phyloP scores from a whole-genome alignment of 2,797 vertebrate genomes.

The Cuniculus paca region DNA sequence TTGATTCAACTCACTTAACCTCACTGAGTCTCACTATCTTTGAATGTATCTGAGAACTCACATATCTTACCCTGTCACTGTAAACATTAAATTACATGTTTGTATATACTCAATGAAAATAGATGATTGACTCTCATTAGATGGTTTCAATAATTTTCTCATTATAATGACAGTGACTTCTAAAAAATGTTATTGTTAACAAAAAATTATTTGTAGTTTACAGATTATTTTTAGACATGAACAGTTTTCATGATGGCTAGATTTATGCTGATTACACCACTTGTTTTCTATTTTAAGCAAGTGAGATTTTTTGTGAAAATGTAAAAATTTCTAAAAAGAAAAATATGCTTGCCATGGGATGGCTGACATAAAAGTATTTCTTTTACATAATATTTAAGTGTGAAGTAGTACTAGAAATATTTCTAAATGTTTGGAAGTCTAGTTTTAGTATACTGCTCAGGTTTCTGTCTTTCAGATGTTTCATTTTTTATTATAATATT shows the following conservation, averaged over 20 bases:
- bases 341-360: neutral
- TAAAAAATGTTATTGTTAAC: neutral
- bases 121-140: neutral
- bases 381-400: slow-evolving; percentile 56
- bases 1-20: neutral
- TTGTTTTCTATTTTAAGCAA: slow-evolving; percentile 63
- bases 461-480: neutral
- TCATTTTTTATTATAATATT: neutral
- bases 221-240: slow-evolving; percentile 32
- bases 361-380: slow-evolving; percentile 53
- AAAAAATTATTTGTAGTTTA: neutral
- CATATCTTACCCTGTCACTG: neutral
- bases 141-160: neutral
- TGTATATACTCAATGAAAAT: neutral
- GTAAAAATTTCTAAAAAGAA: slow-evolving; percentile 17
- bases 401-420: slow-evolving; percentile 24
- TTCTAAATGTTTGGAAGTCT: slow-evolving; percentile 41
- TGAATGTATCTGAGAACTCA: neutral
- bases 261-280: slow-evolving; percentile 1
- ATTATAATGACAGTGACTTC: neutral
- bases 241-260: neutral
- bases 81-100: neutral
- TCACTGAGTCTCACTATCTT: neutral
- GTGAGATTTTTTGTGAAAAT: slow-evolving; percentile 36
- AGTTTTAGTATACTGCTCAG: neutral